These are phyloP conservation scores for Tenebrosternarchus preto DNA, from an alignment of 2,113 vertebrate genomes.

Conservation along the genomic window DNA sequence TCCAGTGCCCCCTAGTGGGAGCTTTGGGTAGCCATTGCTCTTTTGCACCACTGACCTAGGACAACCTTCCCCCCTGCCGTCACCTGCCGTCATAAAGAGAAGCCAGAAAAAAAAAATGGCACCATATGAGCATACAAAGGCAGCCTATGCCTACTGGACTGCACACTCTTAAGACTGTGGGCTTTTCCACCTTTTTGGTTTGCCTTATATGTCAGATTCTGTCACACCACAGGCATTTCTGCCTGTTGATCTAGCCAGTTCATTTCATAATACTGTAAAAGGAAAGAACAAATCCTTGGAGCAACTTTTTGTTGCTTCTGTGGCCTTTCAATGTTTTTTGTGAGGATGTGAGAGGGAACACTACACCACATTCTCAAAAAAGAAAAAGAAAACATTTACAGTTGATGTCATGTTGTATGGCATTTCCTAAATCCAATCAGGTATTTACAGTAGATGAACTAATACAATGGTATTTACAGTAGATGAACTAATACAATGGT, in stretches of 20 bases:
- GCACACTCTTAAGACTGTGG: conserved; percentile 74
- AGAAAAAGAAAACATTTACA: conserved; percentile 46
- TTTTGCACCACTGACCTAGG: conserved; percentile 49
- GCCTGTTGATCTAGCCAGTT: conserved; percentile 56
- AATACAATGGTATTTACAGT: no score
- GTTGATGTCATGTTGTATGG: neutral
- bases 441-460: no score
- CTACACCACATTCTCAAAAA: conserved; percentile 65
- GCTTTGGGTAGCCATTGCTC: conserved; percentile 38
- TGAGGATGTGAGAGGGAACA: conserved; percentile 62
- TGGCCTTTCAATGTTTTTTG: conserved; percentile 62
- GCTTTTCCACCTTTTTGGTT: conserved; percentile 65
- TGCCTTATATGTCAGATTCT: conserved; percentile 53
- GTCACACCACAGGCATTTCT: conserved; percentile 74
- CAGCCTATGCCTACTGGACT: conserved; percentile 69
- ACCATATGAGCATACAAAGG: neutral
- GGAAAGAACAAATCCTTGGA: conserved; percentile 63
- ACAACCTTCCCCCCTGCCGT: neutral
- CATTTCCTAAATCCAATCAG: conserved; percentile 30
- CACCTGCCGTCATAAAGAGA: neutral
- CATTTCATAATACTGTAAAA: conserved; percentile 48
- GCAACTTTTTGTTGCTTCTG: conserved; percentile 59
- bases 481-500: no score
- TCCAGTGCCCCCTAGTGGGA: conserved; percentile 17
- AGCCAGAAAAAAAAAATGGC: neutral